Evolutionary conservation across 2,797 vertebrate genomes (phyloP).

Genomic region (Eptatretus atami): DNA sequence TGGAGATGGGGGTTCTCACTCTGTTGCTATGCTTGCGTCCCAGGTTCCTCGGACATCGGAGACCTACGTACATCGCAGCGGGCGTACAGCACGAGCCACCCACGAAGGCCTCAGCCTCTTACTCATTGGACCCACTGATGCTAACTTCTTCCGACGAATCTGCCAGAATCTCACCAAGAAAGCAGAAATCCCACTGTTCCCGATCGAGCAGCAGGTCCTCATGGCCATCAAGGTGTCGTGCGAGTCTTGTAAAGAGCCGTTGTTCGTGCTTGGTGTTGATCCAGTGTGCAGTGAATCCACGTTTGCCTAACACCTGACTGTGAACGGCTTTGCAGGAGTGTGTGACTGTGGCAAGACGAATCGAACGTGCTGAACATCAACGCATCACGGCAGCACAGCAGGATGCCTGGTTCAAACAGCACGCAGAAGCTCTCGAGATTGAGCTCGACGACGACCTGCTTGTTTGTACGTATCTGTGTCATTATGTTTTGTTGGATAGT

Average conservation of each 20-base stretch:
- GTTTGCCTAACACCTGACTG: neutral
- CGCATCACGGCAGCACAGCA: conserved; percentile 51
- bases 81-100: conserved; percentile 54
- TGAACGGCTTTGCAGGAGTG: conserved; percentile 26
- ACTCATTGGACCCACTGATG: conserved; percentile 49
- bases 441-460: conserved; percentile 56
- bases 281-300: neutral
- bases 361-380: conserved; percentile 65
- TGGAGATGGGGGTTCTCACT: conserved; percentile 4
- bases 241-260: neutral
- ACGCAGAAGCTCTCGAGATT: conserved; percentile 53
- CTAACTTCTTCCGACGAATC: conserved; percentile 65
- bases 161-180: conserved; percentile 45
- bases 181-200: conserved; percentile 50
- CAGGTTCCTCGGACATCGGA: conserved; percentile 76
- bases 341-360: conserved; percentile 37
- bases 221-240: conserved; percentile 35
- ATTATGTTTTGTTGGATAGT: neutral
- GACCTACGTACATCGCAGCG: conserved; percentile 67
- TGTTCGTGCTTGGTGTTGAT: neutral
- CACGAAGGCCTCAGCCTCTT: conserved; percentile 54
- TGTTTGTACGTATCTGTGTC: conserved; percentile 21
- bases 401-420: conserved; percentile 63
- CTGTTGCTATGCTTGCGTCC: neutral
- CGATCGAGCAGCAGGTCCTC: conserved; percentile 46